Evolutionary conservation across 92 coral and sea anemone species (phyloP), one percentile per base, ranked within the genome.

Genomic region (Phymanthus crucifer): DNA sequence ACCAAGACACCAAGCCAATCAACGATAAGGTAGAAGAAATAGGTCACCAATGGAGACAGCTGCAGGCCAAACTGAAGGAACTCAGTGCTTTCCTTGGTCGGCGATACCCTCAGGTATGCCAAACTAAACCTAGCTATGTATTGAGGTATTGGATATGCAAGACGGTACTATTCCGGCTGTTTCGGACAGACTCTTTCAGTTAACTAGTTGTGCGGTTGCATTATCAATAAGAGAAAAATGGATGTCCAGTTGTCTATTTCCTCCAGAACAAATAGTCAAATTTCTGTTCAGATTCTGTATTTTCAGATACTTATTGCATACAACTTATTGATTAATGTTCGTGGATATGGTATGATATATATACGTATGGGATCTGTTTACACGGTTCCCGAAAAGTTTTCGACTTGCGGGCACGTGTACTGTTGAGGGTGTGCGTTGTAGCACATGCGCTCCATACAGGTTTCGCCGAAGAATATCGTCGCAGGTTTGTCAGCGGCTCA

Each of bases 11-110:
- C 9, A 64, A 77, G 14, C 83, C 87, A 47, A 83, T 95, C 29
- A 38, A 74, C 66, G 73, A 85, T 43, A 93, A 90, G 89, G 80
- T 90, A 67, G 85, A 79, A 57, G 91, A 90, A 26, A 50, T 95
- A 21, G 86, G 78, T 72, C 82, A 80, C 14, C 90, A 90, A 26
- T 95, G 98, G 98, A 79, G 88, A 14, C 89, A 93, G 73, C 91
- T 93, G 35, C 96, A 89, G 83, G 82, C 79, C 13, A 87, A 85
- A 76, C 58, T 95, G 35, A 80, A 76, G 83, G 86, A 86, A 45
- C 80, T 92, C 1, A 79, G 84, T 66, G 47, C 33, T 33, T 74
- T 58, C 67, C 75, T 82, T 24, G 80, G 79, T 16, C 61, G 40
- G 23, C 68, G 74, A 9, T 65, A 40, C 26, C 80, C 69, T 14